These are phyloP conservation scores for Eolophus roseicapilla DNA, from an alignment of 2,113 vertebrate genomes.

Conservation along the genomic window DNA sequence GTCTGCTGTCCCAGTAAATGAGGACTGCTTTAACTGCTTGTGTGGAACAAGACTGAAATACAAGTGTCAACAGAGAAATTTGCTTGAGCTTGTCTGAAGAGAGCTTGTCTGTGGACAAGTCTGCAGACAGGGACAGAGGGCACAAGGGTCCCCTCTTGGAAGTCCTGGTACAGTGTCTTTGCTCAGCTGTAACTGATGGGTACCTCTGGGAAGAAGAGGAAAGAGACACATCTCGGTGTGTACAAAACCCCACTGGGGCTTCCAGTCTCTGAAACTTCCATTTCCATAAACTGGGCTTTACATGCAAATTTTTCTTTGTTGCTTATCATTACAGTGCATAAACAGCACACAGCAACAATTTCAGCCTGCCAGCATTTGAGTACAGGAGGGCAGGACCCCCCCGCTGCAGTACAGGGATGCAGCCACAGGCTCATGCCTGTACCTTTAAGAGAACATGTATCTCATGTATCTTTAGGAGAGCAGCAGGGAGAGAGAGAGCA, in stretches of 20 bases:
- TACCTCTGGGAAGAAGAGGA: neutral
- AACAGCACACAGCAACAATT: neutral
- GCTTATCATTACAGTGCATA: neutral
- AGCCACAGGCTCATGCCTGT: neutral
- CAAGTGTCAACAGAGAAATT: neutral
- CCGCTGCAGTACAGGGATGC: neutral
- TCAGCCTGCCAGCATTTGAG: neutral
- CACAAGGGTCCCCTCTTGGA: neutral
- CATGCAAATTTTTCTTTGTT: neutral
- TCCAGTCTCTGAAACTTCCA: neutral
- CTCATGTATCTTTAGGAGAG: neutral
- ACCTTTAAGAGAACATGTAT: neutral
- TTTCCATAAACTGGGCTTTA: neutral
- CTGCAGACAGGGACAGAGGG: neutral
- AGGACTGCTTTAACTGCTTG: neutral
- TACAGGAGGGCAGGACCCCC: neutral
- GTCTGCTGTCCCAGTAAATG: neutral
- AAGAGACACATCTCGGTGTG: fast-evolving
- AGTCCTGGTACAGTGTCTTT: neutral
- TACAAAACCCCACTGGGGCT: neutral
- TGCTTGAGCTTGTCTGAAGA: neutral
- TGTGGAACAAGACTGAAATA: neutral
- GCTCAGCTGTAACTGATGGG: neutral
- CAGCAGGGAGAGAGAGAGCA: neutral
- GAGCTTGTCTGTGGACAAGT: neutral